Conservation (phyloP, 2,113 vertebrate species). For the Mesembrinibis cayennensis region DNA sequence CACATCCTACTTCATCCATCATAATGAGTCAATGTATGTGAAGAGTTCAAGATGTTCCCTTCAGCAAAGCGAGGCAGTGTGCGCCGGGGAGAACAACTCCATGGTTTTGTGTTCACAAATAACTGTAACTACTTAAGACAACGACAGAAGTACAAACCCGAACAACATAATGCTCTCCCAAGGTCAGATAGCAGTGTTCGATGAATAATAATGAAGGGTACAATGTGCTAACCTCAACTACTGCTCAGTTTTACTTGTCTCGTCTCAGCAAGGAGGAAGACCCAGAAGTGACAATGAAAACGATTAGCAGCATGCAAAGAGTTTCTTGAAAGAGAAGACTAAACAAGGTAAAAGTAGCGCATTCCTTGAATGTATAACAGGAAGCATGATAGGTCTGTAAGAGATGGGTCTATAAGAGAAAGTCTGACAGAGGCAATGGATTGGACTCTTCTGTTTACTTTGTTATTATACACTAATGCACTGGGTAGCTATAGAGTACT, state of each 20-base stretch:
- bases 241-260: not conserved
- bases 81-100: not conserved
- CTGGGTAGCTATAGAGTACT: not conserved
- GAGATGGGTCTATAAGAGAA: not conserved
- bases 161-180: not conserved
- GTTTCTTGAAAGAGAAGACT: not conserved
- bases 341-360: not conserved
- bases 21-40: conserved; percentile 26
- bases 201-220: not conserved
- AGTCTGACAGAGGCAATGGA: not conserved
- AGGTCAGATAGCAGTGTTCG: not conserved
- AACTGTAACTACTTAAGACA: conserved; percentile 3
- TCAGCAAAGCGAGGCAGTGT: conserved; percentile 21
- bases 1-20: conserved; percentile 60
- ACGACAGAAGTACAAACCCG: not conserved
- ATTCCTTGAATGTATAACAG: not conserved
- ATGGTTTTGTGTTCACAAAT: conserved; percentile 29
- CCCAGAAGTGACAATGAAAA: not conserved
- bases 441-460: not conserved
- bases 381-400: not conserved
- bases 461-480: not conserved
- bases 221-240: not conserved
- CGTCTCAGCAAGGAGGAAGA: not conserved
- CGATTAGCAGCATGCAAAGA: not conserved
- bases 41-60: conserved; percentile 68